Evolutionary conservation across 2,888 invertebrate species (phyloP).

Genomic region (Melanchra persicariae): DNA sequence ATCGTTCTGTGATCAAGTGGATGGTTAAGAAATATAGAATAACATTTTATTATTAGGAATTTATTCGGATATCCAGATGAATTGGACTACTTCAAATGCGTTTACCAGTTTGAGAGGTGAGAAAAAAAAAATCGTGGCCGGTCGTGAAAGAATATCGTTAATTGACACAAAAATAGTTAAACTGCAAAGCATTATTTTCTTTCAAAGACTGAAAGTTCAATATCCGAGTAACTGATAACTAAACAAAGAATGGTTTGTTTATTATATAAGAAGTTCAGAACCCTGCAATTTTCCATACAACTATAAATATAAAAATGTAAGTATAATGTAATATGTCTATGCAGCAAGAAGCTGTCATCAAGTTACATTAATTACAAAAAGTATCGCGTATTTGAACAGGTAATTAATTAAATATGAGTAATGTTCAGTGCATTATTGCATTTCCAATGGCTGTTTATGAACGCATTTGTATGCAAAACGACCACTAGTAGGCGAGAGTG

Average conservation of each 20-base stretch:
- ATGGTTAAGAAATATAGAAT: background rate
- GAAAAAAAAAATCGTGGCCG: background rate
- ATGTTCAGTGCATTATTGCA: slow-evolving; percentile 62
- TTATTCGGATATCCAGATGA: background rate
- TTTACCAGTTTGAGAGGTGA: background rate
- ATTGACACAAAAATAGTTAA: background rate
- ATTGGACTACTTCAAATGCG: background rate
- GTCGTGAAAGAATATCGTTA: background rate
- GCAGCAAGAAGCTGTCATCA: slow-evolving; percentile 50
- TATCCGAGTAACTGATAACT: background rate
- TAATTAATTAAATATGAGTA: slow-evolving; percentile 63
- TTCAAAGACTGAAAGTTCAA: no score
- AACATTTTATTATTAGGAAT: background rate
- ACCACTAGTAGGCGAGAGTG: slow-evolving; percentile 50
- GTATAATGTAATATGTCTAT: slow-evolving; percentile 17
- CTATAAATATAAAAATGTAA: slow-evolving; percentile 12
- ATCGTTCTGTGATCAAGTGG: slow-evolving; percentile 51
- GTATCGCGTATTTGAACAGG: slow-evolving; percentile 62
- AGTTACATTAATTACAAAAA: slow-evolving; percentile 57
- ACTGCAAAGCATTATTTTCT: background rate
- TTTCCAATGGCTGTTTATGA: slow-evolving; percentile 60
- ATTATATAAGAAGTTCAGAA: no score
- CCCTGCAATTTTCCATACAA: background rate
- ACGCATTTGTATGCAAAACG: slow-evolving; percentile 61
- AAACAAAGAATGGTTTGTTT: background rate